Evolutionary conservation across 2,888 invertebrate genomes (phyloP).

Genomic region (Cristatella mucedo): DNA sequence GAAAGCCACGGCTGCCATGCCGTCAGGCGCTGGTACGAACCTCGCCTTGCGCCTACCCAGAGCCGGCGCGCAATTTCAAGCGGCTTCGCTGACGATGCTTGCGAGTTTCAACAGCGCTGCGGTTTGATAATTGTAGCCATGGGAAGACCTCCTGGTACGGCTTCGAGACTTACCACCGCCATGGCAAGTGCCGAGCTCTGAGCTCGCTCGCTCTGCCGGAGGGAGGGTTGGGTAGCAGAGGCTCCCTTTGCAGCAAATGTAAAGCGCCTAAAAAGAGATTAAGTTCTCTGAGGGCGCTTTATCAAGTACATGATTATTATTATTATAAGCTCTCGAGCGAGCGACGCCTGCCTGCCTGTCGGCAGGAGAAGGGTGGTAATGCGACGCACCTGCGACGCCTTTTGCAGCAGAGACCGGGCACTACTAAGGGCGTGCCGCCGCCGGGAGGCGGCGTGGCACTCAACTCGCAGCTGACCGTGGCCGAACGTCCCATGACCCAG

Average conservation of each 20-base stretch:
- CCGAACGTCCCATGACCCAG: constrained; percentile 63
- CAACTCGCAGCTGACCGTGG: constrained; percentile 39
- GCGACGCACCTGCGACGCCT: constrained; percentile 17
- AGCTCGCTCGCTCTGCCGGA: not conserved
- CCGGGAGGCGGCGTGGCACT: constrained; percentile 26
- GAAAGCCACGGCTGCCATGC: no score
- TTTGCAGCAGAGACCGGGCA: constrained; percentile 20
- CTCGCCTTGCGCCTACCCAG: not conserved
- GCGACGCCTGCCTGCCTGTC: no score
- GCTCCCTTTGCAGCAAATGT: no score
- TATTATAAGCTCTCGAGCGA: no score
- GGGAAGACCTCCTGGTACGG: constrained; percentile 32
- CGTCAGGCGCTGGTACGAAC: no score
- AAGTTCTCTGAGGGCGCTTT: not conserved
- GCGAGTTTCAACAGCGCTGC: not conserved
- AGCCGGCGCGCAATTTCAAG: not conserved
- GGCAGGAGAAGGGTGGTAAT: constrained; percentile 16
- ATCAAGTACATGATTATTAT: constrained; percentile 1
- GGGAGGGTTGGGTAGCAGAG: not conserved
- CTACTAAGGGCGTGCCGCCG: constrained; percentile 20
- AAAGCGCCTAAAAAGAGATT: no score
- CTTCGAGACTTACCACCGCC: constrained; percentile 33
- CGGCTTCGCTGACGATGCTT: not conserved
- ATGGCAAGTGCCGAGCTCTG: constrained; percentile 20
- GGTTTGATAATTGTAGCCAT: constrained; percentile 14